These are phyloP conservation scores for Cotesia chilonis DNA, from an alignment of 1,140 invertebrate species.

Conservation along the genomic window DNA sequence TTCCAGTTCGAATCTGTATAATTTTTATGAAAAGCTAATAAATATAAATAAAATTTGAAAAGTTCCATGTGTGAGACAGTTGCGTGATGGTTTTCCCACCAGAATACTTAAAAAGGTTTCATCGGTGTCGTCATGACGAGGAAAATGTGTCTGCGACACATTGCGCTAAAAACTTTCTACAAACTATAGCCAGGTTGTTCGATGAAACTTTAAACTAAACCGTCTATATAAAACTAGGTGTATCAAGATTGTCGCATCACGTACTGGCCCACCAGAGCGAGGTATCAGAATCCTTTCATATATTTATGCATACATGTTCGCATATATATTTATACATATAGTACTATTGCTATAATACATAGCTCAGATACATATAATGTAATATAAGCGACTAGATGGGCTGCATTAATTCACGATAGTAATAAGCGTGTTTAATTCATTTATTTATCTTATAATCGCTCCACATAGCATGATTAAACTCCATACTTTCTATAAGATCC, in stretches of 20 bases:
- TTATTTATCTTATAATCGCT: not conserved
- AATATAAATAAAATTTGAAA: conserved; percentile 5
- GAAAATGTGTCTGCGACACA: conserved; percentile 33
- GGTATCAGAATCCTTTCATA: not conserved
- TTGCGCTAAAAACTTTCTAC: conserved; percentile 29
- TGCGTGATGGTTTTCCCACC: conserved; percentile 24
- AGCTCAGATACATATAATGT: not conserved
- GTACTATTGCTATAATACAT: not conserved
- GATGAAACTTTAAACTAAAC: conserved; percentile 30
- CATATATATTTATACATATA: not conserved
- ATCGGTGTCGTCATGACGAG: conserved; percentile 33
- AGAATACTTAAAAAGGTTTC: conserved; percentile 40
- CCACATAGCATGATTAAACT: not conserved
- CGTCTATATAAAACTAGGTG: conserved; percentile 9
- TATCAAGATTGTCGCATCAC: conserved; percentile 19
- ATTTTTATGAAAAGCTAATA: conserved; percentile 6
- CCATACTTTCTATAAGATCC: not conserved
- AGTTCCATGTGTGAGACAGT: conserved; percentile 22
- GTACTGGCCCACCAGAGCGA: conserved; percentile 2
- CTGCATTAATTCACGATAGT: conserved; percentile 16
- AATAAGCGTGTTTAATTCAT: conserved; percentile 15
- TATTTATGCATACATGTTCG: not conserved
- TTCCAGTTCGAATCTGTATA: too few relatives aligned
- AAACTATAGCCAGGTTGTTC: conserved; percentile 27
- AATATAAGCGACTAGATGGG: conserved; percentile 15